phyloP scores from a whole-genome alignment of 2,888 invertebrate genomes.

The Drosophila atripex region DNA sequence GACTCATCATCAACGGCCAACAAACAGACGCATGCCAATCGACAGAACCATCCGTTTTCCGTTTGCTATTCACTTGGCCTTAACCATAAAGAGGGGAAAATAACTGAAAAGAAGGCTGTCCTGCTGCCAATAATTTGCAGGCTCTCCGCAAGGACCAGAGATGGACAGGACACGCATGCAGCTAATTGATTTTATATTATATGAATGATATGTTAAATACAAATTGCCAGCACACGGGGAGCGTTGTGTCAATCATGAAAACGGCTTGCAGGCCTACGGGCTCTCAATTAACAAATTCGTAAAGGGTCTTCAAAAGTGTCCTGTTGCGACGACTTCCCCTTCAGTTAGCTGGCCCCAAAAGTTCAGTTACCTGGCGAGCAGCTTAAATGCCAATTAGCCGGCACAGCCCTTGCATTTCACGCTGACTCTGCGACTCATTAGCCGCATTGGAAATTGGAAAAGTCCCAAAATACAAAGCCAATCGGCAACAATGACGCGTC shows the following conservation, averaged over 20 bases:
- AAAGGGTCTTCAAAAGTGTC: background rate
- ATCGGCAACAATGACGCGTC: conserved; percentile 77
- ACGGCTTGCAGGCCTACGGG: conserved; percentile 38
- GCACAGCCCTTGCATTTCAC: conserved; percentile 1
- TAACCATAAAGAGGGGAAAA: conserved; percentile 13
- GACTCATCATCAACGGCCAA: conserved; percentile 41
- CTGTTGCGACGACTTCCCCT: conserved; percentile 6
- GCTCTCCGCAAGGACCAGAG: conserved; percentile 23
- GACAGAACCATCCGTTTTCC: conserved; percentile 52
- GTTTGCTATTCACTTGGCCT: conserved; percentile 57
- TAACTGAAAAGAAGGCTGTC: conserved; percentile 24
- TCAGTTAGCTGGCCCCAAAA: conserved; percentile 53
- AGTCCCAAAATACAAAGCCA: conserved; percentile 74
- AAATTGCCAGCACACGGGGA: conserved; percentile 55
- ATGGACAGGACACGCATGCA: conserved; percentile 61
- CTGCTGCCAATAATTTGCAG: conserved; percentile 65
- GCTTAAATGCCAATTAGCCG: conserved; percentile 74
- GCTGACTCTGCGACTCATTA: conserved; percentile 62
- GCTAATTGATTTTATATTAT: conserved; percentile 79
- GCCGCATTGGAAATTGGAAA: conserved; percentile 65
- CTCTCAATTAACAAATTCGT: conserved; percentile 43
- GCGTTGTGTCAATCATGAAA: conserved; percentile 38
- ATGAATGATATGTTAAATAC: conserved; percentile 75
- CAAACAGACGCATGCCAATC: conserved; percentile 67
- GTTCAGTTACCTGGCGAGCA: conserved; percentile 60